phyloP scores from a whole-genome alignment of 2,797 vertebrate species.

The Eleutherodactylus coqui region DNA sequence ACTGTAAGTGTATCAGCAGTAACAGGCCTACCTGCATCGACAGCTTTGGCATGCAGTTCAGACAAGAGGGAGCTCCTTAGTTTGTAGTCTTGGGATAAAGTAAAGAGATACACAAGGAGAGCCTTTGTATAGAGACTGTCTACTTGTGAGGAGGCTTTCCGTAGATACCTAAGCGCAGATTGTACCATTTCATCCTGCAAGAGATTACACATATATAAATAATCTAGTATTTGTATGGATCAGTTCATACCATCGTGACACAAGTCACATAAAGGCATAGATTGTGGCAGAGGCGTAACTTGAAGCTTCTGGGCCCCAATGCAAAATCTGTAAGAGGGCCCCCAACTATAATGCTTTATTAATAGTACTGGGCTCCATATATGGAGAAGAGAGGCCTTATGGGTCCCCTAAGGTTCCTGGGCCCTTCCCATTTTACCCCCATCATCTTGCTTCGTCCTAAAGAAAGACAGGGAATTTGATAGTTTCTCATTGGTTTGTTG shows the following conservation, averaged over 20 bases:
- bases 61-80: slow-evolving; percentile 61
- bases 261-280: background rate
- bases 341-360: too few species aligned
- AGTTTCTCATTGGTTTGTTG: too few species aligned
- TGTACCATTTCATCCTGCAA: slow-evolving; percentile 66
- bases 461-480: too few species aligned
- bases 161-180: slow-evolving; percentile 65
- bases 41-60: slow-evolving; percentile 64
- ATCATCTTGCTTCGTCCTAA: too few species aligned
- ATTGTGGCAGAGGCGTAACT: too few species aligned
- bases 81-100: slow-evolving; percentile 67
- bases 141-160: slow-evolving; percentile 51
- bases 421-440: too few species aligned
- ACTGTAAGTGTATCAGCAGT: background rate
- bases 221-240: background rate
- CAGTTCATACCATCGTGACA: background rate
- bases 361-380: too few species aligned
- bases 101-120: slow-evolving; percentile 71
- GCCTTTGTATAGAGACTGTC: slow-evolving; percentile 69
- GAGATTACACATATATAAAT: background rate
- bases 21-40: slow-evolving; percentile 67
- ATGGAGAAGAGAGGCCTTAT: too few species aligned
- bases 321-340: too few species aligned
- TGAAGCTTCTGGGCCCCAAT: too few species aligned
- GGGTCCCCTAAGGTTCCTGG: too few species aligned